A percentile compares a stretch with the other conserved stretches of the same genome.
Evolutionary conservation across 2,888 invertebrate species (phyloP).

Genomic region (Agriopis leucophaearia): DNA sequence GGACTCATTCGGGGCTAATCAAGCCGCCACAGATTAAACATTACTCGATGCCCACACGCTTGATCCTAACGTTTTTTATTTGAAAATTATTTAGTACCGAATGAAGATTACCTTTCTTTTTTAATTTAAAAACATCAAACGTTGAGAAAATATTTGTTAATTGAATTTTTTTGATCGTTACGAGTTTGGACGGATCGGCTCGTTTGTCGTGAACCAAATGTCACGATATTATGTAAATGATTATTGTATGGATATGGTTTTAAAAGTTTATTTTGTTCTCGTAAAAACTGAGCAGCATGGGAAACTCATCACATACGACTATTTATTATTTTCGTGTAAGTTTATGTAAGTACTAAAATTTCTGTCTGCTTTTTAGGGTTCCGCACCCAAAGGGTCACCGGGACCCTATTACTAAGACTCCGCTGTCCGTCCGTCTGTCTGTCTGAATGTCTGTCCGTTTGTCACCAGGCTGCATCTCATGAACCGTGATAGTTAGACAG

Average conservation of each 20-base stretch:
- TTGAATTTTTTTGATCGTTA: slow-evolving; percentile 69
- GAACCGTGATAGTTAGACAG: too few species aligned
- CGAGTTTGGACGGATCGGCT: slow-evolving; percentile 49
- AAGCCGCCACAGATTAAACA: slow-evolving; percentile 52
- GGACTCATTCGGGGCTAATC: slow-evolving; percentile 67
- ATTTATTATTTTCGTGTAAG: not conserved
- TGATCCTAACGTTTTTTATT: slow-evolving; percentile 63
- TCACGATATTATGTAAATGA: slow-evolving; percentile 38
- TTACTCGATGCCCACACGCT: slow-evolving; percentile 56
- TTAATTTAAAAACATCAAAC: slow-evolving; percentile 65
- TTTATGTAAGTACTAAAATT: not conserved
- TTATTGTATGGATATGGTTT: slow-evolving; percentile 3
- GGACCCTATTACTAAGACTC: too few species aligned
- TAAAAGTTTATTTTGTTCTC: slow-evolving; percentile 16
- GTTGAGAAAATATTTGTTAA: slow-evolving; percentile 65
- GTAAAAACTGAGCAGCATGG: slow-evolving; percentile 11
- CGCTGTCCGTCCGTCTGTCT: too few species aligned
- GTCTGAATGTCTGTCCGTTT: too few species aligned
- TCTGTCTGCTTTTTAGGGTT: too few species aligned
- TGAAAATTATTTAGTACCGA: slow-evolving; percentile 46
- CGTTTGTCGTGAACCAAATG: slow-evolving; percentile 25
- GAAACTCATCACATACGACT: slow-evolving; percentile 1
- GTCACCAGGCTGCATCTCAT: too few species aligned
- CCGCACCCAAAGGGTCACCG: too few species aligned
- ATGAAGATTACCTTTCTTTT: slow-evolving; percentile 77